These are phyloP conservation scores for Athene noctua DNA, from an alignment of 2,113 vertebrate genomes.

Conservation along the genomic window DNA sequence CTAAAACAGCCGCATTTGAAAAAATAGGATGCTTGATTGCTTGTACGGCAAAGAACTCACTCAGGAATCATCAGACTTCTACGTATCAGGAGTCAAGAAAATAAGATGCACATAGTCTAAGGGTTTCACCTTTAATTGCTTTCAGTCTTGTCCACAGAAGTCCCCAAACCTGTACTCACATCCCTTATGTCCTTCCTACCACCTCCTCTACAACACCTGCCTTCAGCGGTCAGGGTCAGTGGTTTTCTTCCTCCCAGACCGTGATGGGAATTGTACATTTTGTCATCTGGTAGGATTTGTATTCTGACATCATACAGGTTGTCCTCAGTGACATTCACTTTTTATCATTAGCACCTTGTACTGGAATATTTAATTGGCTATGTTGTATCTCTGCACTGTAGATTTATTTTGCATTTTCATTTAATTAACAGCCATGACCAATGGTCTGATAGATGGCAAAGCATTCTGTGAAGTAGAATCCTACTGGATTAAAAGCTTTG, in stretches of 20 bases:
- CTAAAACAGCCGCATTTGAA: not conserved
- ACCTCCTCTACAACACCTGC: not conserved
- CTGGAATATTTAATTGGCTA: slow-evolving; percentile 25
- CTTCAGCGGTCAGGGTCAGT: not conserved
- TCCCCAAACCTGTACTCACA: not conserved
- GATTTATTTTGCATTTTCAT: slow-evolving; percentile 43
- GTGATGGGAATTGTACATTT: not conserved
- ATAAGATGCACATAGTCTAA: not conserved
- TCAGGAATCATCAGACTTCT: not conserved
- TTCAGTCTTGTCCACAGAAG: not conserved
- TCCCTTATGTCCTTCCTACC: accelerated
- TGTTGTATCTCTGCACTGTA: not conserved
- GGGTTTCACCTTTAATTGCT: not conserved
- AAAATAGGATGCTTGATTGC: not conserved
- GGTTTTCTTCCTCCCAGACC: not conserved
- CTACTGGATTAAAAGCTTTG: slow-evolving; percentile 44
- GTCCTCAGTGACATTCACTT: not conserved
- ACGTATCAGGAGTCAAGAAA: not conserved
- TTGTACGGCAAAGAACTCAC: not conserved
- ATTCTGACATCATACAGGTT: slow-evolving; percentile 10
- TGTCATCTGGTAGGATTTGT: slow-evolving; percentile 6
- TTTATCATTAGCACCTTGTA: slow-evolving; percentile 24
- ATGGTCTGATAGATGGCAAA: slow-evolving; percentile 28
- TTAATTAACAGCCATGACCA: slow-evolving; percentile 52
- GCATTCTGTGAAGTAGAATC: slow-evolving; percentile 6